phyloP scores from a whole-genome alignment of 2,797 vertebrate species.

The Spondyliosoma cantharus region DNA sequence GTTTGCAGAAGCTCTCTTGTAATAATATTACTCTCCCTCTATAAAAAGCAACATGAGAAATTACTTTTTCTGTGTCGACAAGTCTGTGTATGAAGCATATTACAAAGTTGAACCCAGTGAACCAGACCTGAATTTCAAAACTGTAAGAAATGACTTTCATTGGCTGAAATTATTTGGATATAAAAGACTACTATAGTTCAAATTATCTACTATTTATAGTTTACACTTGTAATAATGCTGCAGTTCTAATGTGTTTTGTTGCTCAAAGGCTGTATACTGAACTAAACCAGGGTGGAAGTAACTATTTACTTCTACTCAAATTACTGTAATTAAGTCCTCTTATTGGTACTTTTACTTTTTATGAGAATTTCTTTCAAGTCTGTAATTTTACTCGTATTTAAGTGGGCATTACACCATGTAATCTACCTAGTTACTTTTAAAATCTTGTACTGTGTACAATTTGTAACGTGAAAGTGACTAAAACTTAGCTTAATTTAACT shows the following conservation, averaged over 20 bases:
- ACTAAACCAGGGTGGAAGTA: neutral
- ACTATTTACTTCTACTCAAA: too few species aligned
- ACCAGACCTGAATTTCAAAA: neutral
- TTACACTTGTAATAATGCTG: neutral
- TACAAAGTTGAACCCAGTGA: slow-evolving; percentile 11
- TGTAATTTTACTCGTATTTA: too few species aligned
- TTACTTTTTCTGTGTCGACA: neutral
- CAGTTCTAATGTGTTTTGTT: neutral
- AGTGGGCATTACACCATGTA: too few species aligned
- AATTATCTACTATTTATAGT: neutral
- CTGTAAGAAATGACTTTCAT: neutral
- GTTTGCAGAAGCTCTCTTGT: slow-evolving; percentile 45
- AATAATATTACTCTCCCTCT: slow-evolving; percentile 31
- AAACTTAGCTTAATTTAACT: too few species aligned
- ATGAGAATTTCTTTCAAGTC: too few species aligned
- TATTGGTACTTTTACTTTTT: too few species aligned
- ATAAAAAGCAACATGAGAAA: slow-evolving; percentile 26
- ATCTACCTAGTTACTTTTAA: too few species aligned
- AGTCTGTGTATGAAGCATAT: neutral
- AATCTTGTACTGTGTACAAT: too few species aligned
- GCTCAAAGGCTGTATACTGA: neutral
- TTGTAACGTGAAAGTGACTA: too few species aligned
- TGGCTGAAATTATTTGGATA: neutral
- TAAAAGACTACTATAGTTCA: neutral
- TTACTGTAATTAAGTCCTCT: too few species aligned